Evolutionary conservation across 2,797 vertebrate genomes (phyloP).

Genomic region (Petrocephalus sullivani): DNA sequence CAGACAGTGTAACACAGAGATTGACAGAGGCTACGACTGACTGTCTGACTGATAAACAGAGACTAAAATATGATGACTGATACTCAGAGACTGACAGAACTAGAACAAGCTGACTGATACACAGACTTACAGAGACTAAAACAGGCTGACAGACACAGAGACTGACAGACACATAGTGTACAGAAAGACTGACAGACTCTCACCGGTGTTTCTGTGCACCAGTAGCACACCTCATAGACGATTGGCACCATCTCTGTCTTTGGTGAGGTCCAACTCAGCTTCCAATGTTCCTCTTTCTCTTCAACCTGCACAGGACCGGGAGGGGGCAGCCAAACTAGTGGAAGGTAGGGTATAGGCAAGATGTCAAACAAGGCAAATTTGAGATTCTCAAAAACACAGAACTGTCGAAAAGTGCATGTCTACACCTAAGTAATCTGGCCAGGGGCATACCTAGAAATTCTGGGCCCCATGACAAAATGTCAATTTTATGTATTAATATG

Average conservation of each 20-base stretch:
- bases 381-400: background rate
- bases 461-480: too few relatives aligned
- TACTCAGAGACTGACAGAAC: conserved; percentile 14
- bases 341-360: background rate
- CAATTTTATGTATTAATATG: too few relatives aligned
- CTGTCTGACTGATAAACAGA: conserved; percentile 19
- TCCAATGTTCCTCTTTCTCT: conserved; percentile 25
- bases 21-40: background rate
- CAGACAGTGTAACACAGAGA: background rate
- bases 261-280: conserved; percentile 35
- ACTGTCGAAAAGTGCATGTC: background rate
- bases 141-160: background rate
- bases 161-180: background rate
- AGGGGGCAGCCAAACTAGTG: conserved; percentile 28
- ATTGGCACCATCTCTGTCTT: conserved; percentile 11
- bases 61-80: background rate
- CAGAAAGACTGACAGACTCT: conserved; percentile 8
- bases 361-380: background rate
- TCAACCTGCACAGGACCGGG: conserved; percentile 18
- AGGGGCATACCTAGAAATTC: too few relatives aligned
- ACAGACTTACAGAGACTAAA: conserved; percentile 8
- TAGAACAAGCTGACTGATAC: background rate
- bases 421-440: too few relatives aligned
- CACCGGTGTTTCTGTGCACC: conserved; percentile 24
- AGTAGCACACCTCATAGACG: conserved; percentile 28